Percentiles rank a stretch among this genome's conserved stretches.
phyloP scores from a whole-genome alignment of 2,888 invertebrate species.

The Drosophila nigricruria region DNA sequence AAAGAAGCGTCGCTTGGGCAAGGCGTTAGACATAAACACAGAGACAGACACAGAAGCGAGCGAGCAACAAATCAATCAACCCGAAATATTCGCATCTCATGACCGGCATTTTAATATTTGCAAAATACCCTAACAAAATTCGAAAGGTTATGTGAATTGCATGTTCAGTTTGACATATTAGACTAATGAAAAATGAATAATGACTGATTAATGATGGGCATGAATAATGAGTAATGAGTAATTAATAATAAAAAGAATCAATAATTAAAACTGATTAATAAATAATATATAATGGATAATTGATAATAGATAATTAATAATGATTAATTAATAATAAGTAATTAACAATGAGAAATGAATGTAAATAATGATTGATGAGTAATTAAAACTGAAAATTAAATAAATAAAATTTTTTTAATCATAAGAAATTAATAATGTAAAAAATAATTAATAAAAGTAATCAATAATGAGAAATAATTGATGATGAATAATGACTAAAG shows the following conservation, averaged over 20 bases:
- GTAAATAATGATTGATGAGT: too few species aligned
- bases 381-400: too few species aligned
- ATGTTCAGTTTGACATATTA: background rate
- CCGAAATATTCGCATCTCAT: constrained; percentile 51
- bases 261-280: background rate
- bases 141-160: background rate
- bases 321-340: background rate
- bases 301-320: background rate
- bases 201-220: background rate
- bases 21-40: constrained; percentile 20
- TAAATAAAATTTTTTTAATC: too few species aligned
- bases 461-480: too few species aligned
- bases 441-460: too few species aligned
- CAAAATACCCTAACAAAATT: constrained; percentile 13
- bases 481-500: background rate
- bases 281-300: background rate
- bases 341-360: background rate
- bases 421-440: background rate
- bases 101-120: constrained; percentile 63
- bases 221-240: background rate
- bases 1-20: constrained; percentile 27
- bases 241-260: background rate
- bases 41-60: constrained; percentile 17
- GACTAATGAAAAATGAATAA: background rate
- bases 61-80: constrained; percentile 71